phyloP scores from a whole-genome alignment of 2,113 vertebrate genomes.

The Nerophis ophidion region DNA sequence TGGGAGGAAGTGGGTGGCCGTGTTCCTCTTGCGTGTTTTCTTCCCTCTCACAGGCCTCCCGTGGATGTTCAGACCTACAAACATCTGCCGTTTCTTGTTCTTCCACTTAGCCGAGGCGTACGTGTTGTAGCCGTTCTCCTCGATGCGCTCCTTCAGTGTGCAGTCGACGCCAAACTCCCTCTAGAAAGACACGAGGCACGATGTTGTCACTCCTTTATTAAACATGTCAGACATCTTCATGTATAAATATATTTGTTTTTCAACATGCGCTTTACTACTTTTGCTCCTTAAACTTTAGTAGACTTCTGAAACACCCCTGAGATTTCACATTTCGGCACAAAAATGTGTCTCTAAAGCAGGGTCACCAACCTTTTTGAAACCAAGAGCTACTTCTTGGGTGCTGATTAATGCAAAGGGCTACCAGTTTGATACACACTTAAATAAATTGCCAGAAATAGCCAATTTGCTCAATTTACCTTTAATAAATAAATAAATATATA shows the following conservation, averaged over 20 bases:
- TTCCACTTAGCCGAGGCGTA: conserved; percentile 92
- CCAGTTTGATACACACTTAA: too few relatives aligned
- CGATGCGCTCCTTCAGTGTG: conserved; percentile 92
- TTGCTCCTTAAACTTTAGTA: conserved; percentile 13
- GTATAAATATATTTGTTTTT: conserved; percentile 9
- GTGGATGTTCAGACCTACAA: conserved; percentile 89
- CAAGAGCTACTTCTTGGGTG: too few relatives aligned
- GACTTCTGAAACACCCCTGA: background rate
- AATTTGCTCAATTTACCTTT: too few relatives aligned
- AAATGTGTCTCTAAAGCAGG: too few relatives aligned
- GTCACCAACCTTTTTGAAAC: too few relatives aligned
- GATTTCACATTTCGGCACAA: background rate
- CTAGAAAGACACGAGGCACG: conserved; percentile 65
- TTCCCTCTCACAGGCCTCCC: conserved; percentile 86
- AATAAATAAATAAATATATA: too few relatives aligned
- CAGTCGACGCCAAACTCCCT: conserved; percentile 89
- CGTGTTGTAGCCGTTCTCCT: conserved; percentile 98
- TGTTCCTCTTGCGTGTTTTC: conserved; percentile 92
- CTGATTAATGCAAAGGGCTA: too few relatives aligned
- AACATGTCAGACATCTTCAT: background rate
- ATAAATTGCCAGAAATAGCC: too few relatives aligned
- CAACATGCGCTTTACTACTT: conserved; percentile 1
- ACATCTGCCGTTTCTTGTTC: conserved; percentile 92
- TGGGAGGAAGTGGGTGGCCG: conserved; percentile 89
- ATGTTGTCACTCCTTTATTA: conserved; percentile 2